Percentiles rank a stretch among this genome's conserved stretches.
These are phyloP conservation scores for Phortica variegata DNA, from an alignment of 1,140 invertebrate species.

Conservation along the genomic window DNA sequence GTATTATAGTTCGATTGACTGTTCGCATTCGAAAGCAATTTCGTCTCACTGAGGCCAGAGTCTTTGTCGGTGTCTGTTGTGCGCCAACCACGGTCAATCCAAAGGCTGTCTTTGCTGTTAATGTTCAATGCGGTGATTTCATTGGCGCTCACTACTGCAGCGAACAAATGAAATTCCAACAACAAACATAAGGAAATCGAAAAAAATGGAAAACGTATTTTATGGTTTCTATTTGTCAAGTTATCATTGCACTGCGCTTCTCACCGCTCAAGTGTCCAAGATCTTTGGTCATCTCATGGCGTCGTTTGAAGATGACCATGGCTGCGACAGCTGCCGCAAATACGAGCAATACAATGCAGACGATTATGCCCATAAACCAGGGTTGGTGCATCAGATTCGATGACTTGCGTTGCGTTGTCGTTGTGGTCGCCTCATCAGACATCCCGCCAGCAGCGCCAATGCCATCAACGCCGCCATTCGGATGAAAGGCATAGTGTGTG, in stretches of 20 bases:
- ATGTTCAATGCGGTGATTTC: slow-evolving; percentile 68
- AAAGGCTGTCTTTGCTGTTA: slow-evolving; percentile 71
- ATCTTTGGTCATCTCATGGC: slow-evolving; percentile 65
- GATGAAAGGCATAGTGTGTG: slow-evolving; percentile 37
- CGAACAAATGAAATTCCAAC: neutral
- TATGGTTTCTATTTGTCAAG: too few relatives aligned
- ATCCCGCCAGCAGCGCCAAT: slow-evolving; percentile 13
- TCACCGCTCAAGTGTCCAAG: slow-evolving; percentile 61
- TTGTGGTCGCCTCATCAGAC: slow-evolving; percentile 32
- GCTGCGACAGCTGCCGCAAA: slow-evolving; percentile 67
- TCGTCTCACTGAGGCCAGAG: slow-evolving; percentile 61
- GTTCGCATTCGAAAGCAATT: slow-evolving; percentile 64
- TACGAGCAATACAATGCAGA: slow-evolving; percentile 64
- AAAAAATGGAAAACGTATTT: neutral
- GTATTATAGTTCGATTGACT: slow-evolving; percentile 59
- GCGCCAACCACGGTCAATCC: slow-evolving; percentile 75
- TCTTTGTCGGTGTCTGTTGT: slow-evolving; percentile 69
- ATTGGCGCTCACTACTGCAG: slow-evolving; percentile 61
- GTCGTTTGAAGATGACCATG: slow-evolving; percentile 65
- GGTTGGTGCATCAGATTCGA: slow-evolving; percentile 65
- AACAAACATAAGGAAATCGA: neutral
- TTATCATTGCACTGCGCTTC: neutral
- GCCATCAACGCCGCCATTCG: slow-evolving; percentile 16
- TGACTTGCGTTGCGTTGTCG: slow-evolving; percentile 46
- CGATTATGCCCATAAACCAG: slow-evolving; percentile 75